Evolutionary conservation across 1,140 invertebrate species (phyloP).

Genomic region (Lasaia peninsularis): DNA sequence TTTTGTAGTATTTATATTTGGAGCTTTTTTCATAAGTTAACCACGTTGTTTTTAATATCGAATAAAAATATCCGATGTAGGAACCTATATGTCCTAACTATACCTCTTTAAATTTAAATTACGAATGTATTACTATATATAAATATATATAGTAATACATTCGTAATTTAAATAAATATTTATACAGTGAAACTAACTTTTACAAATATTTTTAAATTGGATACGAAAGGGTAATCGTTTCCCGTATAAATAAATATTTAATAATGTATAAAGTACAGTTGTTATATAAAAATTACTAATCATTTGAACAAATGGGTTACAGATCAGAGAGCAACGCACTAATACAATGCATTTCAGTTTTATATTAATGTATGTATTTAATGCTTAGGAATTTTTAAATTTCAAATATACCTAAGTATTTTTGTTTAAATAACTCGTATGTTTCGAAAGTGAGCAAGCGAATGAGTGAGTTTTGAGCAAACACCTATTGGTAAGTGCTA

Average conservation of each 20-base stretch:
- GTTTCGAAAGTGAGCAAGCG: neutral
- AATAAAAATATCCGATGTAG: too few species aligned
- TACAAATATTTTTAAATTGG: neutral
- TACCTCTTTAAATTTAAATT: too few species aligned
- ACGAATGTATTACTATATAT: too few species aligned
- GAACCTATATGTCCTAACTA: too few species aligned
- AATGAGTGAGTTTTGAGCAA: neutral
- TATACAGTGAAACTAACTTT: too few species aligned
- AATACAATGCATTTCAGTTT: slow-evolving; percentile 4
- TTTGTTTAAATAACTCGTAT: neutral
- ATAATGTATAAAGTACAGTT: neutral
- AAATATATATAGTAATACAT: neutral
- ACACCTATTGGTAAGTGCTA: too few species aligned
- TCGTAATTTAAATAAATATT: neutral
- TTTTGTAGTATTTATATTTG: too few species aligned
- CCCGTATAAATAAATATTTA: slow-evolving; percentile 8
- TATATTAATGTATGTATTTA: slow-evolving; percentile 2
- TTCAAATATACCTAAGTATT: neutral
- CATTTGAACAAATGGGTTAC: neutral
- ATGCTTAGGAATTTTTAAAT: neutral
- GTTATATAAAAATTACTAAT: slow-evolving; percentile 7
- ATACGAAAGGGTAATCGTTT: slow-evolving; percentile 5
- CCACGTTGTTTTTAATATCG: too few species aligned
- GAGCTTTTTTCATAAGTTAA: too few species aligned
- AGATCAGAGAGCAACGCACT: slow-evolving; percentile 7